Conservation (phyloP, 2,888 invertebrate genomes). For the Eupithecia tripunctaria region DNA sequence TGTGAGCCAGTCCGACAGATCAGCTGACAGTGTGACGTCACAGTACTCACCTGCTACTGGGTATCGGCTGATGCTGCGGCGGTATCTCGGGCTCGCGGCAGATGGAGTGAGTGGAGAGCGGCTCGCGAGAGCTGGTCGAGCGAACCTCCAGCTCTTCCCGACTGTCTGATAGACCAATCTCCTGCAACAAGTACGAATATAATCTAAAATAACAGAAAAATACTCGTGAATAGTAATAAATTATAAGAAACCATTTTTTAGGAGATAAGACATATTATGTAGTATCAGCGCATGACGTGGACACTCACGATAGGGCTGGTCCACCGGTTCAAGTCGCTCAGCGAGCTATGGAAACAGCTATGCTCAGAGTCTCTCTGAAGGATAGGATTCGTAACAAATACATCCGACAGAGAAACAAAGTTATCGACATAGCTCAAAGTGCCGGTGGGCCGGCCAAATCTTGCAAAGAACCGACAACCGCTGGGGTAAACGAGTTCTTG, state of each 20-base stretch:
- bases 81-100: constrained; percentile 84
- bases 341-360: too few species aligned
- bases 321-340: too few species aligned
- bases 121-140: constrained; percentile 62
- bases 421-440: too few species aligned
- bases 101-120: constrained; percentile 85
- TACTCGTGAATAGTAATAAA: background rate
- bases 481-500: too few species aligned
- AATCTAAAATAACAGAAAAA: background rate
- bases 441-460: too few species aligned
- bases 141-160: constrained; percentile 71
- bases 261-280: too few species aligned
- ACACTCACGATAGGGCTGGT: too few species aligned
- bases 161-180: constrained; percentile 74
- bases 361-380: too few species aligned
- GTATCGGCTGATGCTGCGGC: constrained; percentile 50
- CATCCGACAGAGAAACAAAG: too few species aligned
- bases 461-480: too few species aligned
- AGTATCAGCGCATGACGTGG: too few species aligned
- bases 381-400: too few species aligned
- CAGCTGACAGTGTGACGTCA: background rate
- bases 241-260: background rate
- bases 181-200: constrained; percentile 50
- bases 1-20: background rate
- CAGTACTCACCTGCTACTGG: constrained; percentile 49